phyloP scores from a whole-genome alignment of 1,140 invertebrate species.

The Coptotermes formosanus region DNA sequence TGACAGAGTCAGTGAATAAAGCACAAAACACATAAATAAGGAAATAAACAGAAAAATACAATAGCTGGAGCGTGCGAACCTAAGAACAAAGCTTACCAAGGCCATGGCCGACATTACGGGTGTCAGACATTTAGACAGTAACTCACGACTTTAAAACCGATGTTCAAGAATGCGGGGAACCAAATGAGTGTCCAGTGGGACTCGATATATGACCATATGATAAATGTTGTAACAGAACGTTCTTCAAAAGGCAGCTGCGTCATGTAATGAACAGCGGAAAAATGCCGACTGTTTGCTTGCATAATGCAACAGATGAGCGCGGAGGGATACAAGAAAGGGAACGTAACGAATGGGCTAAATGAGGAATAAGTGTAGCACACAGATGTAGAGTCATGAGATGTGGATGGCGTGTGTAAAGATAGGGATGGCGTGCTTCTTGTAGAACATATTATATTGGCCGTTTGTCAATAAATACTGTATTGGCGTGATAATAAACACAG shows the following conservation, averaged over 20 bases:
- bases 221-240: neutral
- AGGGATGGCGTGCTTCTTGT: too few relatives aligned
- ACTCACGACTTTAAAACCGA: neutral
- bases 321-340: neutral
- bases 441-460: too few relatives aligned
- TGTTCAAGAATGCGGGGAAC: neutral
- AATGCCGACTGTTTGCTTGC: neutral
- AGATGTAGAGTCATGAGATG: neutral
- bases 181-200: slow-evolving; percentile 9
- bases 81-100: too few relatives aligned
- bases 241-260: neutral
- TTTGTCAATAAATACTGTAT: too few relatives aligned
- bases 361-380: neutral
- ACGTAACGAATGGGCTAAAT: neutral
- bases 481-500: too few relatives aligned
- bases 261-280: neutral
- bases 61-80: too few relatives aligned
- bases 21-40: too few relatives aligned
- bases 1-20: too few relatives aligned
- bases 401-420: too few relatives aligned
- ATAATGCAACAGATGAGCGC: neutral
- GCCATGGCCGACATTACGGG: too few relatives aligned
- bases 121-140: neutral
- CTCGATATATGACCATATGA: neutral
- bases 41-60: too few relatives aligned